Percentiles rank a stretch among this genome's conserved stretches.
Evolutionary conservation across 2,888 invertebrate genomes (phyloP).

Genomic region (Tupiocoris notatus): DNA sequence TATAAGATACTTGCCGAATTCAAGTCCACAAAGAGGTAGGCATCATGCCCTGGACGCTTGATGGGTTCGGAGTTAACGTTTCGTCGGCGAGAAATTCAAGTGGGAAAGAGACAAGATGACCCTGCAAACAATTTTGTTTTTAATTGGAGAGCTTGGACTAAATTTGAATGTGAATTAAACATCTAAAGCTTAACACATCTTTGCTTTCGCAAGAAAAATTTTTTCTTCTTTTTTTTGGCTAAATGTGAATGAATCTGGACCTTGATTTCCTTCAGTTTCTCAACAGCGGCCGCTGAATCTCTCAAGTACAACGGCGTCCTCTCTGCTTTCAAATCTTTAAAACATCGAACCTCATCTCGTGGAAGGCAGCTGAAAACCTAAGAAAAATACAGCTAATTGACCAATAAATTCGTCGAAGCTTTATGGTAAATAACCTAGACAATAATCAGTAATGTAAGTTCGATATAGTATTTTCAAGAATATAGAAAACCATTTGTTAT

Average conservation of each 20-base stretch:
- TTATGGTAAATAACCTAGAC: too few species aligned
- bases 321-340: conserved; percentile 58
- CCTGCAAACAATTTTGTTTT: conserved; percentile 63
- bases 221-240: too few species aligned
- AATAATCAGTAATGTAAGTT: too few species aligned
- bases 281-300: conserved; percentile 20
- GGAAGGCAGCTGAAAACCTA: conserved; percentile 89
- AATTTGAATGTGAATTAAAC: too few species aligned
- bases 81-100: conserved; percentile 85
- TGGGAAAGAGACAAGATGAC: conserved; percentile 85
- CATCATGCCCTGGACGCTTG: conserved; percentile 87
- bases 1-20: conserved; percentile 44
- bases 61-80: conserved; percentile 75
- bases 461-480: too few species aligned
- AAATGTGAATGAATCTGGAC: too few species aligned
- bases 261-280: conserved; percentile 39
- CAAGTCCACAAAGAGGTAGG: conserved; percentile 91
- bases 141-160: too few species aligned
- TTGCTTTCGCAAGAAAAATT: too few species aligned
- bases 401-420: too few species aligned
- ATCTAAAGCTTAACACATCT: too few species aligned
- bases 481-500: too few species aligned
- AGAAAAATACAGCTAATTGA: too few species aligned
- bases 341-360: conserved; percentile 75
- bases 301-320: background rate